phyloP scores from a whole-genome alignment of 2,888 invertebrate species.

The Lissonota sp. region DNA sequence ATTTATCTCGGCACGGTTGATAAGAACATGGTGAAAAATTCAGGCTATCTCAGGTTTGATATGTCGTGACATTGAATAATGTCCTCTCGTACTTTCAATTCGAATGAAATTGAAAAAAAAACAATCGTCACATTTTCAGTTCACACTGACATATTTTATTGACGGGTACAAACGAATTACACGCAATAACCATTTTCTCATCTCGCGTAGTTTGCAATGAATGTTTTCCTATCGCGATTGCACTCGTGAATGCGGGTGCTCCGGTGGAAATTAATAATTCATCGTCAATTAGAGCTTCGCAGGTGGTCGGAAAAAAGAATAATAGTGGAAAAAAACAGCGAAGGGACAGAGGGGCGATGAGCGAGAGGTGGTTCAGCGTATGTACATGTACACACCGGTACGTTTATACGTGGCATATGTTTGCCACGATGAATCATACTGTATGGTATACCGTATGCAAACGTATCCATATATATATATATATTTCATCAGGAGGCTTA shows the following conservation, averaged over 20 bases:
- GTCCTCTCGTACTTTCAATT: too few species aligned
- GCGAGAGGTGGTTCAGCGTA: conserved; percentile 1
- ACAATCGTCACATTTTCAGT: not conserved
- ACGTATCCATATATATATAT: conserved; percentile 60
- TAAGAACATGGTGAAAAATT: conserved; percentile 75
- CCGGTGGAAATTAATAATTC: conserved; percentile 76
- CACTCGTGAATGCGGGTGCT: conserved; percentile 55
- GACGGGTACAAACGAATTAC: not conserved
- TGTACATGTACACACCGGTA: conserved; percentile 21
- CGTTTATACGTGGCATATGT: conserved; percentile 75
- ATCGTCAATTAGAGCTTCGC: conserved; percentile 77
- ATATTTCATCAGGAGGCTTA: conserved; percentile 66
- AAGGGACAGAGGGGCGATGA: not conserved
- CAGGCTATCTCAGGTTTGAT: conserved; percentile 1
- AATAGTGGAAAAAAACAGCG: conserved; percentile 2
- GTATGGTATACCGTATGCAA: conserved; percentile 77
- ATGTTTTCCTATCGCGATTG: not conserved
- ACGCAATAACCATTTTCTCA: not conserved
- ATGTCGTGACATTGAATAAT: conserved; percentile 22
- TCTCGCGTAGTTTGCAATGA: not conserved
- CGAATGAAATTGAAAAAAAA: conserved; percentile 13
- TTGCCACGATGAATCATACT: conserved; percentile 80
- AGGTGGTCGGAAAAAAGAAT: conserved; percentile 75
- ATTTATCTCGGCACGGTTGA: conserved; percentile 15
- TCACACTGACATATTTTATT: not conserved